Conservation (phyloP, 2,113 vertebrate species). For the Callocephalon fimbriatum region DNA sequence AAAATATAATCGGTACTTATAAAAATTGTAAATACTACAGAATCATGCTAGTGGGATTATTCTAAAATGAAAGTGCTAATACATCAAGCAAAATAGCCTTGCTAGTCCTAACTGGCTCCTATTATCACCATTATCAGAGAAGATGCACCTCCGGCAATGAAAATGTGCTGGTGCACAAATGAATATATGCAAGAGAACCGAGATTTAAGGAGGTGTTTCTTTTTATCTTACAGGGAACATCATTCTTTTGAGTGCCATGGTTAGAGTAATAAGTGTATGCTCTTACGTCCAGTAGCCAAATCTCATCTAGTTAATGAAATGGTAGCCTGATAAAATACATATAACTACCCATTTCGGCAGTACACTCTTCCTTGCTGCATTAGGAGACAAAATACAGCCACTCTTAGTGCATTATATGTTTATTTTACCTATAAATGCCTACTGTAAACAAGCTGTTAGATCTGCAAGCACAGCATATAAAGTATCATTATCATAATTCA, state of each 20-base stretch:
- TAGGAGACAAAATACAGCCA: background rate
- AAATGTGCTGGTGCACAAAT: constrained; percentile 63
- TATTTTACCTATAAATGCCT: constrained; percentile 41
- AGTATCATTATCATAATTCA: constrained; percentile 47
- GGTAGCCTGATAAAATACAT: background rate
- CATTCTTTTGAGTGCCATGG: background rate
- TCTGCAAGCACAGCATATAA: constrained; percentile 11
- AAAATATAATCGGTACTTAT: constrained; percentile 80
- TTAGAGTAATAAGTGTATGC: background rate
- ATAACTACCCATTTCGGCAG: background rate
- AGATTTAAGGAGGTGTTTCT: constrained; percentile 19
- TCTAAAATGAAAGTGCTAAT: constrained; percentile 77
- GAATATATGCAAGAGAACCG: constrained; percentile 16
- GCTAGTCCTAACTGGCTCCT: constrained; percentile 66
- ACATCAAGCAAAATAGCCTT: constrained; percentile 76
- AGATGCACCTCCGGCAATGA: constrained; percentile 65
- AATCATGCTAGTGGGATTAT: constrained; percentile 77
- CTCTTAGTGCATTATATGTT: constrained; percentile 20
- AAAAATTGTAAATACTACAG: constrained; percentile 81
- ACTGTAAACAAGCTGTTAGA: constrained; percentile 57
- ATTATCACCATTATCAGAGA: constrained; percentile 76
- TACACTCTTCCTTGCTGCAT: background rate
- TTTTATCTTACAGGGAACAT: constrained; percentile 23
- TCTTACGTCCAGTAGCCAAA: background rate
- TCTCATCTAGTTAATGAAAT: background rate